Percentiles rank a stretch among this genome's conserved stretches.
phyloP scores from a whole-genome alignment of 2,113 vertebrate species.

The Apodemus sylvaticus region DNA sequence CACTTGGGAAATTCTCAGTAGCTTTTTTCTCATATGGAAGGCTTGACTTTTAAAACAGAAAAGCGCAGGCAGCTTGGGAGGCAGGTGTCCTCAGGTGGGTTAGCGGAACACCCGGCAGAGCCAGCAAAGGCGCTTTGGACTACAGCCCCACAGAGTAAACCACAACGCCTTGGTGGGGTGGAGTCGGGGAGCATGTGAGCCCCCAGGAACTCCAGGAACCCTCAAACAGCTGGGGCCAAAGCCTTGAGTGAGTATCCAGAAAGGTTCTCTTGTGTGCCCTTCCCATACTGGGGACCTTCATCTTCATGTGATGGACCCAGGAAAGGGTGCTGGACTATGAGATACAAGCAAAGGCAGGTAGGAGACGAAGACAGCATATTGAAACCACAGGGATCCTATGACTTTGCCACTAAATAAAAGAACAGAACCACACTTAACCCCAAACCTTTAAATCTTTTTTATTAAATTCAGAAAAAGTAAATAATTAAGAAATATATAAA shows the following conservation, averaged over 20 bases:
- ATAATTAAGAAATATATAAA: not conserved
- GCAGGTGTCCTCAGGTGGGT: not conserved
- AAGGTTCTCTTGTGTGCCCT: not conserved
- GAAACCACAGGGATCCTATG: accelerated
- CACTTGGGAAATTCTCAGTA: not conserved
- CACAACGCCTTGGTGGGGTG: too few relatives aligned
- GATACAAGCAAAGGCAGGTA: too few relatives aligned
- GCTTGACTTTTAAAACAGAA: not conserved
- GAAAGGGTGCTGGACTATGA: not conserved
- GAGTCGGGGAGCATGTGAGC: not conserved
- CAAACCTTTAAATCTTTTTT: not conserved
- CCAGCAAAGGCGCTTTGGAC: too few relatives aligned
- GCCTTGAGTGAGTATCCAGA: not conserved
- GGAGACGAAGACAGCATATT: not conserved
- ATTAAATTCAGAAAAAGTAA: not conserved
- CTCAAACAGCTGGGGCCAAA: not conserved
- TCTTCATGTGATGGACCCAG: not conserved
- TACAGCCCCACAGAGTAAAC: not conserved
- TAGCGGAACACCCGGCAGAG: not conserved
- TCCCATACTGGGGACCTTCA: not conserved
- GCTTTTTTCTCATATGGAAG: not conserved
- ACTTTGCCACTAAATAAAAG: not conserved
- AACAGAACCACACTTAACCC: not conserved
- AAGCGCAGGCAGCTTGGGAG: not conserved
- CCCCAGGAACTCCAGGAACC: not conserved